These are phyloP conservation scores for Phania funesta DNA, from an alignment of 2,888 invertebrate species.

Conservation along the genomic window DNA sequence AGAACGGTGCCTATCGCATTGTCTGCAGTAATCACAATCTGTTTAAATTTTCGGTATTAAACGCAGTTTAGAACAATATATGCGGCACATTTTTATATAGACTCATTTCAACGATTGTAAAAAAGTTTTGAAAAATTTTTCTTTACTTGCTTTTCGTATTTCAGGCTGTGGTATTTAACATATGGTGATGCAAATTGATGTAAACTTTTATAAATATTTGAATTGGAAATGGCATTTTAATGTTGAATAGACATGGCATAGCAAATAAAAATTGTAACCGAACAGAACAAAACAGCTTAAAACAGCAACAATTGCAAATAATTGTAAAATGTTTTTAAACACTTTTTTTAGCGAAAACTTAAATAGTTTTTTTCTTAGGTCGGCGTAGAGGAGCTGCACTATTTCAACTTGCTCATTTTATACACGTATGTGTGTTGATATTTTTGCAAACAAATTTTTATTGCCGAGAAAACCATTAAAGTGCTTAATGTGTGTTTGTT, in stretches of 20 bases:
- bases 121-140: too few relatives aligned
- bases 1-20: too few relatives aligned
- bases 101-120: too few relatives aligned
- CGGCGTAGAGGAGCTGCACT: background rate
- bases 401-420: background rate
- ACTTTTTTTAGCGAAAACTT: background rate
- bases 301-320: background rate
- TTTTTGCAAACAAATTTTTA: background rate
- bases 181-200: background rate
- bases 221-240: slow-evolving; percentile 21
- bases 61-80: too few relatives aligned
- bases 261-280: background rate
- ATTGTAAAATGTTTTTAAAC: slow-evolving; percentile 13
- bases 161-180: background rate
- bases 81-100: too few relatives aligned
- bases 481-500: slow-evolving; percentile 2
- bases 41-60: too few relatives aligned
- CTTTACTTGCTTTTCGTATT: background rate
- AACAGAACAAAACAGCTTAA: background rate
- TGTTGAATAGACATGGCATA: slow-evolving; percentile 24
- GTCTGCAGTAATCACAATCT: too few relatives aligned
- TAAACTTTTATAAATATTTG: background rate
- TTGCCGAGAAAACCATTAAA: slow-evolving; percentile 21
- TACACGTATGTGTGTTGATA: slow-evolving; percentile 16
- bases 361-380: background rate